A percentile compares a stretch with the other conserved stretches of the same genome.
These are phyloP conservation scores for Neocrepidodera transversa DNA, from an alignment of 2,888 invertebrate species.

Conservation along the genomic window DNA sequence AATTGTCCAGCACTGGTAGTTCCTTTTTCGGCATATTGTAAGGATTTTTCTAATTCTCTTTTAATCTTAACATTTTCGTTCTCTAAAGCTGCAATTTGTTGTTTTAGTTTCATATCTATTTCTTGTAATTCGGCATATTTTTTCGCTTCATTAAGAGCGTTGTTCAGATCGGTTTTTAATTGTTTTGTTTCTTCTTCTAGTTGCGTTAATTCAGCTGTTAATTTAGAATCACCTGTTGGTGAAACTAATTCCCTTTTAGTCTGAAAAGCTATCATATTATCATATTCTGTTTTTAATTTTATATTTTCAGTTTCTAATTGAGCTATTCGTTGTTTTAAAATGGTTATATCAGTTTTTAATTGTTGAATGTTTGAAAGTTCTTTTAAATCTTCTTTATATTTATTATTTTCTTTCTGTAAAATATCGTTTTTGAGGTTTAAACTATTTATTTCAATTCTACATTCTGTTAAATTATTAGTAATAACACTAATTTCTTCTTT, in stretches of 20 bases:
- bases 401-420: slow-evolving; percentile 39
- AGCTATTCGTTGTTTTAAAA: slow-evolving; percentile 33
- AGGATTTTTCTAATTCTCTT: slow-evolving; percentile 31
- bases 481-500: slow-evolving; percentile 37
- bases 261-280: slow-evolving; percentile 30
- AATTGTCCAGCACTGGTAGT: slow-evolving; percentile 8
- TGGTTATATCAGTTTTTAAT: slow-evolving; percentile 39
- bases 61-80: slow-evolving; percentile 31
- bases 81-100: slow-evolving; percentile 30
- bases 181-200: slow-evolving; percentile 38
- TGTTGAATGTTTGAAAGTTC: slow-evolving; percentile 11
- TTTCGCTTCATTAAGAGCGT: slow-evolving; percentile 37
- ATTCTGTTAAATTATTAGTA: slow-evolving; percentile 9
- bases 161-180: slow-evolving; percentile 39
- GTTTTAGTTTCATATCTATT: slow-evolving; percentile 26
- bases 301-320: slow-evolving; percentile 41
- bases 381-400: slow-evolving; percentile 44
- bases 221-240: slow-evolving; percentile 35
- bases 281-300: slow-evolving; percentile 37
- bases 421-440: slow-evolving; percentile 31
- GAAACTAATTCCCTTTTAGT: slow-evolving; percentile 37
- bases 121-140: slow-evolving; percentile 29
- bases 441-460: slow-evolving; percentile 28
- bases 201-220: slow-evolving; percentile 37
- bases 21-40: slow-evolving; percentile 18